Conservation (phyloP, 2,113 vertebrate genomes). For the Microtus pennsylvanicus region DNA sequence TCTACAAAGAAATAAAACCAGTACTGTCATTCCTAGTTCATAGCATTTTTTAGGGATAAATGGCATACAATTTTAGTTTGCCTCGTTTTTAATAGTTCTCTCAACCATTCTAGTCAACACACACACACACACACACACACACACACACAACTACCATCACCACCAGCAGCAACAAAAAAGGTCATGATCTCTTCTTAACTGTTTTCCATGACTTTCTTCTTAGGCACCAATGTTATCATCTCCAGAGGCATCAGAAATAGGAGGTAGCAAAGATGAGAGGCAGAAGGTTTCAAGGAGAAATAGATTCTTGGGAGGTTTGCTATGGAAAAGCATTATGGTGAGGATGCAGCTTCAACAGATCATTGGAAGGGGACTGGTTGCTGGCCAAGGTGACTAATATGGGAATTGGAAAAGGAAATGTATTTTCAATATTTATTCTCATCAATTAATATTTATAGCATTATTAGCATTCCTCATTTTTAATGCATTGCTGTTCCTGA, state of each 20-base stretch:
- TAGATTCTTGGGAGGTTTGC: constrained; percentile 25
- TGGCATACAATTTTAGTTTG: background rate
- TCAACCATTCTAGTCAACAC: background rate
- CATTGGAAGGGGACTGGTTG: constrained; percentile 31
- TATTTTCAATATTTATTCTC: constrained; percentile 66
- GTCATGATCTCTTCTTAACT: background rate
- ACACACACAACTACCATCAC: background rate
- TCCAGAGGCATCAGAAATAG: background rate
- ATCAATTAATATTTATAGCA: constrained; percentile 66
- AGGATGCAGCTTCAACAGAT: constrained; percentile 40
- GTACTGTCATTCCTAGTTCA: background rate
- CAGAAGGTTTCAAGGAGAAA: constrained; percentile 44
- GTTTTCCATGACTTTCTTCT: constrained; percentile 31
- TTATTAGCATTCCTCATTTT: constrained; percentile 63
- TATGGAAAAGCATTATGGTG: constrained; percentile 32
- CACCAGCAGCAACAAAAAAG: background rate
- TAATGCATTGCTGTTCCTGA: constrained; percentile 61
- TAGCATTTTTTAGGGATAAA: constrained; percentile 31
- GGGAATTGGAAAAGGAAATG: constrained; percentile 56
- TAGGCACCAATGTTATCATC: background rate
- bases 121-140: background rate
- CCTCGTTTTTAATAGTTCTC: background rate
- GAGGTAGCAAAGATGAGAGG: constrained; percentile 29
- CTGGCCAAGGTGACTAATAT: constrained; percentile 37
- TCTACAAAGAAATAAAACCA: background rate